phyloP scores from a whole-genome alignment of 2,888 invertebrate genomes.

The Zygaena filipendulae region DNA sequence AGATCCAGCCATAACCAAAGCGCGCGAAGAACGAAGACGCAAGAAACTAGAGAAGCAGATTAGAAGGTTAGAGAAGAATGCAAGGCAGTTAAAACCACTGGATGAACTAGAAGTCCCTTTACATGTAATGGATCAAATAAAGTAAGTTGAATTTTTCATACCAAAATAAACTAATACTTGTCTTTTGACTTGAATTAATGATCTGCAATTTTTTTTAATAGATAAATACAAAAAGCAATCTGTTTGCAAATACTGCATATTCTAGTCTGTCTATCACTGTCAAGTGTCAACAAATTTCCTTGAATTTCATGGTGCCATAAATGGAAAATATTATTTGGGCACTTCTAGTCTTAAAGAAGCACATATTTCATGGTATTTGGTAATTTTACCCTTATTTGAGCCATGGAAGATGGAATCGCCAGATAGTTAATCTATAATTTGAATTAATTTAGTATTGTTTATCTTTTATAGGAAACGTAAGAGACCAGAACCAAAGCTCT shows the following conservation, averaged over 20 bases:
- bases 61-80: constrained; percentile 80
- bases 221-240: no score
- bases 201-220: no score
- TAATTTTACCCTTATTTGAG: no score
- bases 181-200: neutral
- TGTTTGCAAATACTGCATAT: no score
- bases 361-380: no score
- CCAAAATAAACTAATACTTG: neutral
- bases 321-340: no score
- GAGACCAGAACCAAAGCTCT: constrained; percentile 55
- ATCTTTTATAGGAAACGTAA: constrained; percentile 36
- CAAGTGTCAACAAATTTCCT: no score
- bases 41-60: constrained; percentile 91
- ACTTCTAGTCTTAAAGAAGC: no score
- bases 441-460: neutral
- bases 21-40: constrained; percentile 83
- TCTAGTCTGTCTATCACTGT: no score
- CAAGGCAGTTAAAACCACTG: constrained; percentile 88
- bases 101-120: constrained; percentile 85
- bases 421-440: neutral
- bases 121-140: constrained; percentile 71
- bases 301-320: no score
- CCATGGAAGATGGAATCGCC: no score
- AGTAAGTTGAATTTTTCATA: constrained; percentile 45
- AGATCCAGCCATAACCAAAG: constrained; percentile 83